Conservation (phyloP, 1,140 invertebrate species). For the Cydia pomonella region DNA sequence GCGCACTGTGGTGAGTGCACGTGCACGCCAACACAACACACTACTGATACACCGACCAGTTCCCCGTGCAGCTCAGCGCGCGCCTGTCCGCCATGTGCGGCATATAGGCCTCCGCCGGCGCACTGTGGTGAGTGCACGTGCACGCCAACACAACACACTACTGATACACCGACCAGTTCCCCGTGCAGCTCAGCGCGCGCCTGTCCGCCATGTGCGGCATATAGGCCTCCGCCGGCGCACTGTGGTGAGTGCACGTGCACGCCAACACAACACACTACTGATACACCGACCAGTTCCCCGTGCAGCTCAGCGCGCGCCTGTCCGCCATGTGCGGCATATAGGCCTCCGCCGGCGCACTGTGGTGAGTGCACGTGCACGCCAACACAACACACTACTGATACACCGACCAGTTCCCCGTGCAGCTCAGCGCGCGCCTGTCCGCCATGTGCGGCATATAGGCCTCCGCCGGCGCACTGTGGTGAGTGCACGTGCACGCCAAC, state of each 20-base stretch:
- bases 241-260: slow-evolving; percentile 87
- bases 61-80: slow-evolving; percentile 95
- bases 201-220: slow-evolving; percentile 92
- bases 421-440: slow-evolving; percentile 93
- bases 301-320: slow-evolving; percentile 93
- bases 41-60: slow-evolving; percentile 97
- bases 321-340: slow-evolving; percentile 92
- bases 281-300: slow-evolving; percentile 97
- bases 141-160: slow-evolving; percentile 99
- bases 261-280: slow-evolving; percentile 97
- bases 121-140: slow-evolving; percentile 80
- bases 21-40: slow-evolving; percentile 98
- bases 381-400: too few species aligned
- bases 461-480: slow-evolving; percentile 45
- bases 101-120: slow-evolving; percentile 82
- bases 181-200: slow-evolving; percentile 93
- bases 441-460: slow-evolving; percentile 92
- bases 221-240: slow-evolving; percentile 76
- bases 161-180: slow-evolving; percentile 98
- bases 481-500: slow-evolving; percentile 92
- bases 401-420: slow-evolving; percentile 97
- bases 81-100: slow-evolving; percentile 93
- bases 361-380: slow-evolving; percentile 89
- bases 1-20: slow-evolving; percentile 72
- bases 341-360: slow-evolving; percentile 52